These are phyloP conservation scores for Hippopotamyrus pictus DNA, from an alignment of 2,797 vertebrate species.

Conservation along the genomic window DNA sequence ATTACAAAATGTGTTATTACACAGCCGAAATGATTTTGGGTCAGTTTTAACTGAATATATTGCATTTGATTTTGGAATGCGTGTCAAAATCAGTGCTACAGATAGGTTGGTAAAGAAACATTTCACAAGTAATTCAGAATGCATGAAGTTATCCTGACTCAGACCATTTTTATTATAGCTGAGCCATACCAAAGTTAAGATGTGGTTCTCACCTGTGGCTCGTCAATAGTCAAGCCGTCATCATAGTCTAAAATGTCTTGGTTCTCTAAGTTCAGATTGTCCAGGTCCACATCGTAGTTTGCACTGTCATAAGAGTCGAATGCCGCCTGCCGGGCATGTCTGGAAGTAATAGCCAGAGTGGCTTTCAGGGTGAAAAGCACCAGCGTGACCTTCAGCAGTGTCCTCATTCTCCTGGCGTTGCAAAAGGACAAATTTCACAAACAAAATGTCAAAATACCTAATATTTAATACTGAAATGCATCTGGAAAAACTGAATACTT, in stretches of 20 bases:
- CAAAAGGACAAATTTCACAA: slow-evolving; percentile 15
- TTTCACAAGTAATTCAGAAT: not conserved
- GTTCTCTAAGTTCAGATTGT: slow-evolving; percentile 59
- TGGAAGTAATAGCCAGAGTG: slow-evolving; percentile 58
- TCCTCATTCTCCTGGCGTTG: slow-evolving; percentile 71
- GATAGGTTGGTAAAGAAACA: not conserved
- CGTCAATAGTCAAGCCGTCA: slow-evolving; percentile 62
- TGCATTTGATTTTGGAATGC: not conserved
- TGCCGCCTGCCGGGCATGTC: slow-evolving; percentile 61
- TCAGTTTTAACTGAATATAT: not conserved
- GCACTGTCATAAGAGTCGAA: slow-evolving; percentile 64
- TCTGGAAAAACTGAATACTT: not conserved
- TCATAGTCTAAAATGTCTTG: slow-evolving; percentile 65
- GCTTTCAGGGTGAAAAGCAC: slow-evolving; percentile 73
- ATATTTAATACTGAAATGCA: not conserved
- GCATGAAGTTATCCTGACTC: not conserved
- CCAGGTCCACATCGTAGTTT: slow-evolving; percentile 66
- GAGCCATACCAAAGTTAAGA: not conserved
- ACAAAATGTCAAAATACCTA: not conserved
- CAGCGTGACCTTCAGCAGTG: slow-evolving; percentile 62
- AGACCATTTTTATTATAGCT: not conserved
- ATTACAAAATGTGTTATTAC: not conserved
- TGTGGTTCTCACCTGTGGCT: slow-evolving; percentile 68
- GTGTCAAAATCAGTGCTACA: not conserved
- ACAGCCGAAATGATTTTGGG: not conserved